phyloP scores from a whole-genome alignment of 2,888 invertebrate species.

The Eristalis pertinax region DNA sequence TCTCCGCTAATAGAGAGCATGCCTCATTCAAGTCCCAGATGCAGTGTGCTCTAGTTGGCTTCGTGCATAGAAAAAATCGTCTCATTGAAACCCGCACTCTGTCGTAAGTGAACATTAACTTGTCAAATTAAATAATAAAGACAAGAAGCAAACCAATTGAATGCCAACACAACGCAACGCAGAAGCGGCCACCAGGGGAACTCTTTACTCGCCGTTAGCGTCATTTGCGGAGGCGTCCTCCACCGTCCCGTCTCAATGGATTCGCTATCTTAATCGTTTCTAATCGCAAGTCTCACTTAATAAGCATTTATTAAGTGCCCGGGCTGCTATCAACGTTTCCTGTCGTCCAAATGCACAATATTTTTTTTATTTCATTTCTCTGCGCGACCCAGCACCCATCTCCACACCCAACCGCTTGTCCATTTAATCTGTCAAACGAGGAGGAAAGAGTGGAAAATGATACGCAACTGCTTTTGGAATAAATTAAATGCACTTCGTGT shows the following conservation, averaged over 20 bases:
- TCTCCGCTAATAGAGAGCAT: not conserved
- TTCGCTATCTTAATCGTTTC: not conserved
- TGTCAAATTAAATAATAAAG: slow-evolving; percentile 17
- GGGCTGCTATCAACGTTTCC: slow-evolving; percentile 16
- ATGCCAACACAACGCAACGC: not conserved
- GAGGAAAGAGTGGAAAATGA: slow-evolving; percentile 12
- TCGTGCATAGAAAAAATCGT: not conserved
- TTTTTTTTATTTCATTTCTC: no score
- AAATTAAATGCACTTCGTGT: not conserved
- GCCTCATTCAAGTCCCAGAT: not conserved
- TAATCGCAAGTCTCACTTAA: not conserved
- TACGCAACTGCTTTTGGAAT: slow-evolving; percentile 1
- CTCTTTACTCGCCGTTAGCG: not conserved
- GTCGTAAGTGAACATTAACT: slow-evolving; percentile 2
- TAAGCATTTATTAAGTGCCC: slow-evolving; percentile 19
- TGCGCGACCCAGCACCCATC: not conserved
- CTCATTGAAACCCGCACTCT: not conserved
- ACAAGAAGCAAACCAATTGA: slow-evolving; percentile 12
- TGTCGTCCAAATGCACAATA: not conserved
- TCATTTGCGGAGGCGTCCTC: not conserved
- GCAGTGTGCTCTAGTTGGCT: not conserved
- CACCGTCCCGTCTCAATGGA: not conserved
- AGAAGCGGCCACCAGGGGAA: not conserved
- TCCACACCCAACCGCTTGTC: not conserved
- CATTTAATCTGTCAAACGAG: slow-evolving; percentile 15